These are phyloP conservation scores for Onychorhynchus coronatus DNA, from an alignment of 2,113 vertebrate genomes.

Conservation along the genomic window DNA sequence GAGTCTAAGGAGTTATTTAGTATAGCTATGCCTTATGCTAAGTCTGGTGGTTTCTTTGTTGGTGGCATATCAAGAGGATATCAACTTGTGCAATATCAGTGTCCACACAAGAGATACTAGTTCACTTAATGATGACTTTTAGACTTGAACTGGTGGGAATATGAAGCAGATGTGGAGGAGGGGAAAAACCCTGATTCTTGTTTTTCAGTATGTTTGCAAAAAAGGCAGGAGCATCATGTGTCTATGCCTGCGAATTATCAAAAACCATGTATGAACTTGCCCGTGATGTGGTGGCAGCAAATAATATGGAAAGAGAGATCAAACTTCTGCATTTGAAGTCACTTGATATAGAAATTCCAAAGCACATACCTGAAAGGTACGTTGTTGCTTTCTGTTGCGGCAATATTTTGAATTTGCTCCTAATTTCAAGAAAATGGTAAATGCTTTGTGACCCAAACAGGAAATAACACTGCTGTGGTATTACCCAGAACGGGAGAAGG, in stretches of 20 bases:
- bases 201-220: slow-evolving; percentile 92
- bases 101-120: neutral
- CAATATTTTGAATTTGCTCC: neutral
- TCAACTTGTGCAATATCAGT: neutral
- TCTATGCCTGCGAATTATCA: slow-evolving; percentile 94
- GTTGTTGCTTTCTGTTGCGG: neutral
- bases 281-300: slow-evolving; percentile 86
- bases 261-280: slow-evolving; percentile 98
- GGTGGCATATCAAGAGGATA: neutral
- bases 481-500: neutral
- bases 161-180: neutral
- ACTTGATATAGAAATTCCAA: slow-evolving; percentile 89
- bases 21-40: neutral
- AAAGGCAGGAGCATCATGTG: slow-evolving; percentile 84
- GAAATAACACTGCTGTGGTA: neutral
- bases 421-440: neutral
- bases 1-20: neutral
- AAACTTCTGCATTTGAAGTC: slow-evolving; percentile 93
- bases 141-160: neutral
- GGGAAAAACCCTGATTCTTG: neutral
- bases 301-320: slow-evolving; percentile 85
- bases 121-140: neutral
- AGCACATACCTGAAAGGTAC: slow-evolving; percentile 90
- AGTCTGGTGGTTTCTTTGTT: neutral
- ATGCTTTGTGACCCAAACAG: neutral